Evolutionary conservation across 2,797 vertebrate genomes (phyloP), one percentile per base, ranked within the genome.

Genomic region (Sus cebifrons): DNA sequence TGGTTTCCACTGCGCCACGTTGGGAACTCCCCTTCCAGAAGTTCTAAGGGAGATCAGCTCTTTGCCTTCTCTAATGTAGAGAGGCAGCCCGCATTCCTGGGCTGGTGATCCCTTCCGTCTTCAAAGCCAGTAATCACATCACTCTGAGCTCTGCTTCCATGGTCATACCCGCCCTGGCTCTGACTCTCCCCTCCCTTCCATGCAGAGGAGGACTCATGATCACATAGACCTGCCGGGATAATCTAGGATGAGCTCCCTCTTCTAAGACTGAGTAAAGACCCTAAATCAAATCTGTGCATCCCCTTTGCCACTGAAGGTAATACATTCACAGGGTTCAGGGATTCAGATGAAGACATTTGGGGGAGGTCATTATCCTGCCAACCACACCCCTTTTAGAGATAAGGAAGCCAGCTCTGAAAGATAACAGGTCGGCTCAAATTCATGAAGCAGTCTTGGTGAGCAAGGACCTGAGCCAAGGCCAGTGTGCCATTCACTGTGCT

Each of bases 391-490:
- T 44, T 62, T 62, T n/a, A 49, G 4, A 84, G 44, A 73, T 0
- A 10, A 83, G 82, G 71, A 83, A 84, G 86, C 13, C 67, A 79
- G 9, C 65, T 60, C 78, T 68, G 58, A 89, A n/a, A 92, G 70
- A 36, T 6, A 78, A 68, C 12, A 9, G 36, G 25, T 36, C 73
- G 52, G 12, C 20, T 32, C 32, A 75, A 32, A 12, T 67, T 87
- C 70, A n/a, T 12, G 52, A 23, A 60, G 52, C 29, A 74, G 54
- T 52, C 40, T 49, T 23, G 25, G 12, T 1, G 12, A 67, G 29
- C 3, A 87, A 1, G 54, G 36, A 62, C 36, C 27, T n/a, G 10
- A 49, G 21, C 81, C 20, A 9, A 65, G 60, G 58, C 20, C 84
- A 54, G 40, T 8, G 6, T 14, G 67, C 29, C 77, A 56, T 64